A percentile compares a stretch with the other conserved stretches of the same genome.
Evolutionary conservation across 2,113 vertebrate genomes (phyloP).

Genomic region (Phylloscopus whistleri): DNA sequence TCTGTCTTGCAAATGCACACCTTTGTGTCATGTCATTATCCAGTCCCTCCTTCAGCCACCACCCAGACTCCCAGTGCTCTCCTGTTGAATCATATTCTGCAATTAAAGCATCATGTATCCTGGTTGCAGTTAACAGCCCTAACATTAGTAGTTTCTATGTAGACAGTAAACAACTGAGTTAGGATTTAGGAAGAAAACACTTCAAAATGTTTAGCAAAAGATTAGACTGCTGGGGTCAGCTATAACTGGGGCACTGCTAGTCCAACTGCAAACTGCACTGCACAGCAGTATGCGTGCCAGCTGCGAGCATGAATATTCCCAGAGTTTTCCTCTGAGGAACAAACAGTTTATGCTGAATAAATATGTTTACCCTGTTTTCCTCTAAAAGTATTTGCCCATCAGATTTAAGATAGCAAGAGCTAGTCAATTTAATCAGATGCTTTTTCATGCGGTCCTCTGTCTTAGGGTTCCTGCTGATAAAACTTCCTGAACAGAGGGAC

Average conservation of each 20-base stretch:
- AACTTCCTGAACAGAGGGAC: background rate
- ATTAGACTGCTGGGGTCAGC: background rate
- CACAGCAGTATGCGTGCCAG: background rate
- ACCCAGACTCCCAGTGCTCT: background rate
- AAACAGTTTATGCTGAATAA: background rate
- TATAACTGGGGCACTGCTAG: background rate
- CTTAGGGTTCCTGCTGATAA: background rate
- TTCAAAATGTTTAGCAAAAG: conserved; percentile 32
- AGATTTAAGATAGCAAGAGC: background rate
- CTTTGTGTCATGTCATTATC: background rate
- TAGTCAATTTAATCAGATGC: background rate
- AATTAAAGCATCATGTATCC: background rate
- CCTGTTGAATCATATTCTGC: background rate
- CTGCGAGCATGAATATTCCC: background rate
- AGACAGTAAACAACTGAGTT: background rate
- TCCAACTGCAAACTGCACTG: background rate
- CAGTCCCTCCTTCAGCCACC: background rate
- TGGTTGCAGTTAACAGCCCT: background rate
- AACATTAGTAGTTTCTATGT: background rate
- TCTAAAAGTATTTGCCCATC: background rate
- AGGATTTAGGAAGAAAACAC: conserved; percentile 31
- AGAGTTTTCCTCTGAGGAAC: background rate
- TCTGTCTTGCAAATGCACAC: background rate
- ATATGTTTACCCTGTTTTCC: background rate
- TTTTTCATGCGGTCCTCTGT: background rate